Conservation (phyloP, 2,113 vertebrate genomes). For the Arvicanthis niloticus region DNA sequence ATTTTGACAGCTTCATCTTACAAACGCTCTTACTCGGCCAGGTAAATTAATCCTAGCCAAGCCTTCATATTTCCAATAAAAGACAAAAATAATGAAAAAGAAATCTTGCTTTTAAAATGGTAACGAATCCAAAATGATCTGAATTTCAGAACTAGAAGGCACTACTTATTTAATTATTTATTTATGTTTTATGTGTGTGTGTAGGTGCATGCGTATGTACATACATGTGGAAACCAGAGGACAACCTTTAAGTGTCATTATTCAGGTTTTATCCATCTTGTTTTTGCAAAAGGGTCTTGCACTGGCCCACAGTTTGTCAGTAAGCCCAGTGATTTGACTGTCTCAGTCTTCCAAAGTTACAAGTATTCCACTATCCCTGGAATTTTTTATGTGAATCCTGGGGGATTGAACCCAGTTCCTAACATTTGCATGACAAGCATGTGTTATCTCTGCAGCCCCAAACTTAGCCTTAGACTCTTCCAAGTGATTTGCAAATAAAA, state of each 20-base stretch:
- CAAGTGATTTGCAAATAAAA: constrained; percentile 57
- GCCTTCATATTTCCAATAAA: constrained; percentile 61
- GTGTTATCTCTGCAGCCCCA: background rate
- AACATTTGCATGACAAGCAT: background rate
- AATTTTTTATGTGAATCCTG: background rate
- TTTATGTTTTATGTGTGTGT: background rate
- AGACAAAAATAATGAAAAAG: background rate
- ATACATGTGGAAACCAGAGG: background rate
- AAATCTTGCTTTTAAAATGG: constrained; percentile 56
- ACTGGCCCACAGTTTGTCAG: background rate
- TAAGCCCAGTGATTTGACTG: background rate
- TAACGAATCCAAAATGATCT: constrained; percentile 23
- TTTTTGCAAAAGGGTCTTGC: background rate
- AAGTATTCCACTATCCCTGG: background rate
- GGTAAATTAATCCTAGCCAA: constrained; percentile 69
- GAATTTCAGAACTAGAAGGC: background rate
- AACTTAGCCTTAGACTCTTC: background rate
- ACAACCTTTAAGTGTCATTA: background rate
- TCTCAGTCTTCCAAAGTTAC: background rate
- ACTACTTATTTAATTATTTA: background rate
- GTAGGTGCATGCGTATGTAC: background rate
- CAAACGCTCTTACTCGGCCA: constrained; percentile 24
- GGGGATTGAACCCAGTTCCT: background rate
- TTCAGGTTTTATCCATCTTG: no score
- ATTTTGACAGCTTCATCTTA: constrained; percentile 78